Percentiles rank a stretch among this genome's conserved stretches.
These are phyloP conservation scores for Acanthosepion esculentum DNA, from an alignment of 2,888 invertebrate species.

Conservation along the genomic window DNA sequence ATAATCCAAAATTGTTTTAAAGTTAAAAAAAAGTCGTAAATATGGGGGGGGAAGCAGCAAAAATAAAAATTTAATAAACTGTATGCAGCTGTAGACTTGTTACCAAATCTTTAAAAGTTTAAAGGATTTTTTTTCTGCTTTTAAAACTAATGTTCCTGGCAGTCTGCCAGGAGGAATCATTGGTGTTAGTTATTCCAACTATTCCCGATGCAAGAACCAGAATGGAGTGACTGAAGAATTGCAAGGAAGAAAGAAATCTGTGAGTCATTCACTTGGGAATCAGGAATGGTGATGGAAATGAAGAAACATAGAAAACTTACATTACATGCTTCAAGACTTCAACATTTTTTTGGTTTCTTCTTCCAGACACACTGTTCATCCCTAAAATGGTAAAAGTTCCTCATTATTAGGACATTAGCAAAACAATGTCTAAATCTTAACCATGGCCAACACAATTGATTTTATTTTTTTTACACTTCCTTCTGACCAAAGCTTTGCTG, in stretches of 20 bases:
- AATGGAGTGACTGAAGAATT: not conserved
- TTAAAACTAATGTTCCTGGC: not conserved
- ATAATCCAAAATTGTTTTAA: too few species aligned
- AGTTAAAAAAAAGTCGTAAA: too few species aligned
- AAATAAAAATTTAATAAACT: too few species aligned
- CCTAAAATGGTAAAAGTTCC: not conserved
- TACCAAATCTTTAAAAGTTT: too few species aligned
- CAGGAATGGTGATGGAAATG: not conserved
- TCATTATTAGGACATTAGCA: too few species aligned
- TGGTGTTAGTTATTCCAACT: not conserved
- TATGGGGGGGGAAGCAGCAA: too few species aligned
- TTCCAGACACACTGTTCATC: not conserved
- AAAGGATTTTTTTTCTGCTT: too few species aligned
- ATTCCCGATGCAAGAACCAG: not conserved
- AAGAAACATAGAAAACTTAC: not conserved
- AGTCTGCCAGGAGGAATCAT: not conserved
- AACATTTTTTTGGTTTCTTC: conserved; percentile 17
- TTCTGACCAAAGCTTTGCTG: too few species aligned
- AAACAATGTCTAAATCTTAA: too few species aligned
- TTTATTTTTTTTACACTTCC: too few species aligned
- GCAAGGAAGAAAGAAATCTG: not conserved
- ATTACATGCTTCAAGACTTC: not conserved
- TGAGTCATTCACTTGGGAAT: not conserved
- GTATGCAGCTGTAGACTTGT: too few species aligned
- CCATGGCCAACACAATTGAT: too few species aligned